Evolutionary conservation across 2,113 vertebrate species (phyloP), one percentile per base, ranked within the genome.

Genomic region (Sebastes fasciatus): DNA sequence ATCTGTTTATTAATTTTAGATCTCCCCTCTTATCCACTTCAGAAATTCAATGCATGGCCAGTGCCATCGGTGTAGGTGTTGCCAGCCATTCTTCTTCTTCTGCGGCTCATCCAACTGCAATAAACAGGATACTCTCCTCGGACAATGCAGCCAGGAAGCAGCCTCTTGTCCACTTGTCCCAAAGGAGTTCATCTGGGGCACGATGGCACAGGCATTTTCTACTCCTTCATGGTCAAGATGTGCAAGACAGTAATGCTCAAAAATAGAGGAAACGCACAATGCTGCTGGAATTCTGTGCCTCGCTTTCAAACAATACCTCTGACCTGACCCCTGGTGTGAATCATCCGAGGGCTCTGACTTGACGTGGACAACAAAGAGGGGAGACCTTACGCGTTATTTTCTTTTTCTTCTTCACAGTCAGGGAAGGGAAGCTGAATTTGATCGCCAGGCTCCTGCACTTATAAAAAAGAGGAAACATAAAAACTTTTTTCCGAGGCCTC

Each of bases 91-190:
- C 80, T 84, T 85, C 80, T 84, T 85, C 81, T 80, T 83, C 74
- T 86, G 83, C 21, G 3, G 40, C 62, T 63, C 85, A 64, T 85
- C 79, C 88, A 91, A 45, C 81, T 90, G 87, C 21, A 58, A 92
- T 90, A 94, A 95, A 96, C 93, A 94, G 92, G 93, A 94, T 88
- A 79, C 85, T 66, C 57, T 76, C 66, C 68, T 68, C 10, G 55
- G 79, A 95, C 93, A 95, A 94, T 92, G 87, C 85, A 65, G 86
- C 57, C 87, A 92, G 93, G 93, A 93, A 80, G 79, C 85, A 61
- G 64, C 6, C 77, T 81, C 71, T 72, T 71, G 83, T 82, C 89
- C 62, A 19, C 71, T 9, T 16, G 79, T 82, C 89, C 84, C 90
- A 23, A 26, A 87, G 91, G 92, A 69, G 48, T 55, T 82, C 69